Conservation (phyloP, 2,888 invertebrate species). For the Dolomedes plantarius region DNA sequence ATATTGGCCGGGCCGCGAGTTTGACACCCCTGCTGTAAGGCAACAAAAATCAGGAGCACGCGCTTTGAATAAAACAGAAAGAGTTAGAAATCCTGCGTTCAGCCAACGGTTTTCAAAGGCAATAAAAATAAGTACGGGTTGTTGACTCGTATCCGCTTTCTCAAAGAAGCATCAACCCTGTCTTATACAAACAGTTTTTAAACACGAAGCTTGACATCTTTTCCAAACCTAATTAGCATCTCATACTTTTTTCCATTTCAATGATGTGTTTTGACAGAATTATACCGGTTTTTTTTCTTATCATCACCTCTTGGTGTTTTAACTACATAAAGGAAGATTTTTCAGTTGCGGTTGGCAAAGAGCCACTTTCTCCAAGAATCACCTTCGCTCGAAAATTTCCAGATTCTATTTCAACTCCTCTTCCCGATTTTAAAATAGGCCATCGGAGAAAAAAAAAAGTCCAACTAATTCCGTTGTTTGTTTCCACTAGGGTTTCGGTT, state of each 20-base stretch:
- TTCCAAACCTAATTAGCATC: not conserved
- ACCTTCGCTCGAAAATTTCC: slow-evolving; percentile 10
- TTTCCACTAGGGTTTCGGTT: not conserved
- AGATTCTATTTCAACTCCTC: slow-evolving; percentile 4
- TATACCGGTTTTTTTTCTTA: not conserved
- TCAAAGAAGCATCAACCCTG: not conserved
- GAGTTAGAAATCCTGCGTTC: too few species aligned
- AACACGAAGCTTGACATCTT: not conserved
- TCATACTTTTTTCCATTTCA: not conserved
- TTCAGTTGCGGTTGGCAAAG: not conserved
- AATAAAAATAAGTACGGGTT: not conserved
- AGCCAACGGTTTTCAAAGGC: too few species aligned
- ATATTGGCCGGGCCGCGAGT: too few species aligned
- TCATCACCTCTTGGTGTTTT: not conserved
- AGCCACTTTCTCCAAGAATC: not conserved
- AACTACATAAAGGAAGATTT: not conserved
- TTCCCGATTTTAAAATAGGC: slow-evolving; percentile 20
- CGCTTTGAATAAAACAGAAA: too few species aligned
- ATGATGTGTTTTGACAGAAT: not conserved
- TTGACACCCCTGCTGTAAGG: too few species aligned
- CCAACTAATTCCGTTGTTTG: slow-evolving; percentile 5
- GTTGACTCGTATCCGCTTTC: not conserved
- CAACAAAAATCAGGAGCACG: too few species aligned
- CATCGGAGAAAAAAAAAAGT: not conserved
- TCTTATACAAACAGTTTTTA: not conserved